Base-by-base conservation (phyloP, 2,797 vertebrate genomes). In the Hyperoplus immaculatus region DNA sequence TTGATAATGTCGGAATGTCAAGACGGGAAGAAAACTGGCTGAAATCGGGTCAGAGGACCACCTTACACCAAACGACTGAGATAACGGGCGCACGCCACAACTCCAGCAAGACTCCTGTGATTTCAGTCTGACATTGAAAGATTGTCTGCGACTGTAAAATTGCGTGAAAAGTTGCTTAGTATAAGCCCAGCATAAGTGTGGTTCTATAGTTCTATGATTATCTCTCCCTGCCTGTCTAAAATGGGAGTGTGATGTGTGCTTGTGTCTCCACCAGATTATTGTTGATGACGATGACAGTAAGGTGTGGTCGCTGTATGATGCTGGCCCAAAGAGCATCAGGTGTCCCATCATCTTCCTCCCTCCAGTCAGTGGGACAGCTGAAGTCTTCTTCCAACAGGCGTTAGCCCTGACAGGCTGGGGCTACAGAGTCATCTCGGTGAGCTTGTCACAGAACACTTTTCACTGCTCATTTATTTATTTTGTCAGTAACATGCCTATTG, bases 281-380 rank as follows among this genome's bases (percentile, higher is more conserved):
- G 98, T 99, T 7, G 98, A 99, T 0, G 98, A 99, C 41, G 98
- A 99, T 0, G 98, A 99, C 95, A 99, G 97, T 74, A 99, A 99
- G 89, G 97, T 99, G 59, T 99, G 98, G 98, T 98, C 98, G 0
- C 91, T 99, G 65, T 99, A 99, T 5, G 98, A 99, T 8, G 97
- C 98, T 0, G 98, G 98, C 29, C 97, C 98, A 0, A 96, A 97
- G 89, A 98, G 89, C 87, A 97, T 99, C 88, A 89, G 98, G 38
- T 99, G 98, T 85, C 98, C 98, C 0, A 97, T 99, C 91, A 96
- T 99, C 89, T 96, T 99, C 78, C 96, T 99, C 1, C 98, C 98
- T 5, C 98, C 98, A 0, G 98, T 99, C 78, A 99, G 98, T 2
- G 98, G 98, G 43, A 99, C 98, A 1, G 97, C 98, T 0, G 98